These are phyloP conservation scores for Meteorus cinctellus DNA, from an alignment of 2,888 invertebrate species.

Conservation along the genomic window DNA sequence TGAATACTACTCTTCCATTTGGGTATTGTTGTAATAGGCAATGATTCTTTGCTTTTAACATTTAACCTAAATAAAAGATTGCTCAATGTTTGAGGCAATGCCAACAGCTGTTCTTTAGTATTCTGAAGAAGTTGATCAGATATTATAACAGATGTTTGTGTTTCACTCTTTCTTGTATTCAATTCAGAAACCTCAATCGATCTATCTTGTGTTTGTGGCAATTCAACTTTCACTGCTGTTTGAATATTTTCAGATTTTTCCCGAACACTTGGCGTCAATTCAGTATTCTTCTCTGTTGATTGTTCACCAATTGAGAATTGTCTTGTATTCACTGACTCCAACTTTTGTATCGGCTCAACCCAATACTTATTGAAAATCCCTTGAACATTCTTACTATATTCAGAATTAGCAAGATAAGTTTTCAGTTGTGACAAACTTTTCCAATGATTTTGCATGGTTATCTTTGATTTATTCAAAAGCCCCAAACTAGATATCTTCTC, in stretches of 20 bases:
- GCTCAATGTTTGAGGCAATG: constrained; percentile 72
- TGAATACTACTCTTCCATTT: constrained; percentile 74
- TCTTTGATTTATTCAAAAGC: constrained; percentile 57
- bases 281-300: constrained; percentile 45
- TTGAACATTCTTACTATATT: constrained; percentile 73
- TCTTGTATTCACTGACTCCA: constrained; percentile 65
- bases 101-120: constrained; percentile 55
- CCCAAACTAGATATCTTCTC: constrained; percentile 53
- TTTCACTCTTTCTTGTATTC: constrained; percentile 37
- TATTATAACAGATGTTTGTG: constrained; percentile 31
- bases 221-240: constrained; percentile 37
- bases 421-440: constrained; percentile 74
- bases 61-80: constrained; percentile 71
- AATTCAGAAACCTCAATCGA: constrained; percentile 12
- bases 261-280: constrained; percentile 7
- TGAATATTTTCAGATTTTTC: constrained; percentile 44
- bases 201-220: constrained; percentile 32
- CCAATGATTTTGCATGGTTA: constrained; percentile 71
- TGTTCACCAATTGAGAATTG: constrained; percentile 54
- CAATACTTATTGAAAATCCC: constrained; percentile 75
- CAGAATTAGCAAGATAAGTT: constrained; percentile 73
- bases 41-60: constrained; percentile 59
- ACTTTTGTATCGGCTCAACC: constrained; percentile 74
- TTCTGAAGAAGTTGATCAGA: constrained; percentile 40
- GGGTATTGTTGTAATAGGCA: constrained; percentile 64